Evolutionary conservation across 2,797 vertebrate species (phyloP).

Genomic region (Mus spretus): DNA sequence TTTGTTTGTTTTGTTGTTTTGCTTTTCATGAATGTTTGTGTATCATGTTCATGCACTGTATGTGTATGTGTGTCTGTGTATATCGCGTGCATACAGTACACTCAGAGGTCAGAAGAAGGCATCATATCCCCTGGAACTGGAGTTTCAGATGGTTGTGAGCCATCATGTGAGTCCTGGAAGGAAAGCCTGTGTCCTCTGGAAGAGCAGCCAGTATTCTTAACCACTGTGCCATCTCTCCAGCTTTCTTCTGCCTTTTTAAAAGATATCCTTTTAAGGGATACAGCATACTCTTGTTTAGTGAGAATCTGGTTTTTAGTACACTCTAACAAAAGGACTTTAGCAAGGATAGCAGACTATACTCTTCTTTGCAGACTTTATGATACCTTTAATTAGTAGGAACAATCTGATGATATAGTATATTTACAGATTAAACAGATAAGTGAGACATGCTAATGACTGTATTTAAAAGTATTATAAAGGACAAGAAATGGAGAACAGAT

Average conservation of each 20-base stretch:
- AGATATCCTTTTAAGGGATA: neutral
- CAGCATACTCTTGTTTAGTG: neutral
- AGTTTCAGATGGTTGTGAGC: neutral
- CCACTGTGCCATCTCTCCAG: neutral
- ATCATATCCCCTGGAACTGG: neutral
- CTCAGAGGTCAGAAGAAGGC: neutral
- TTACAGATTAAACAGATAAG: neutral
- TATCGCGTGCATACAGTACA: neutral
- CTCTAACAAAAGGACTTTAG: neutral
- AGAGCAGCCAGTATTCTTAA: neutral
- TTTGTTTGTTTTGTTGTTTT: neutral
- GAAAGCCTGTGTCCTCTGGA: neutral
- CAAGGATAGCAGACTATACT: neutral
- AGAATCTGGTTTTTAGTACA: neutral
- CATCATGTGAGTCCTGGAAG: neutral
- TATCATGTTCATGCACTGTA: neutral
- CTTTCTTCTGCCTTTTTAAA: constrained; percentile 27
- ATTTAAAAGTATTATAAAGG: neutral
- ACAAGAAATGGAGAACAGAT: neutral
- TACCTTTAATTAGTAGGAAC: neutral
- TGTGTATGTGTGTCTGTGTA: neutral
- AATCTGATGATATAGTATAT: neutral
- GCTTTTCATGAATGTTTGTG: neutral
- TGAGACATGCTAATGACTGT: neutral
- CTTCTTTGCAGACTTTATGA: neutral